Evolutionary conservation across 2,113 vertebrate genomes (phyloP).

Genomic region (Chionis minor): DNA sequence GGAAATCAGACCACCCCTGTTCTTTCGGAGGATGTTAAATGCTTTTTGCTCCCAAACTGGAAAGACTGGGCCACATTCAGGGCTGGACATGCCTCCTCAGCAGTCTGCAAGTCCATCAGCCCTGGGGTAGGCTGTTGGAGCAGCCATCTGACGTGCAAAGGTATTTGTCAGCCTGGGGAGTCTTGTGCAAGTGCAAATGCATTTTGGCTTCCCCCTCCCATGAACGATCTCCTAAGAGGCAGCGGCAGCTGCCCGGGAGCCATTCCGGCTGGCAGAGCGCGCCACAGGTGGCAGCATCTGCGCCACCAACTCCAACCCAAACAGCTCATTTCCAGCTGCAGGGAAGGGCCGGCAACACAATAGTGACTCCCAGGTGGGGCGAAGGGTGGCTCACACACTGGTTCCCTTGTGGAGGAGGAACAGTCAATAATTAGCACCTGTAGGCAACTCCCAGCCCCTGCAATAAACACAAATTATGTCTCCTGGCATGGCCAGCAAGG

Average conservation of each 20-base stretch:
- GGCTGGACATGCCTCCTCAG: neutral
- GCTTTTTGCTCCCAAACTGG: neutral
- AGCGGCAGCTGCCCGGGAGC: neutral
- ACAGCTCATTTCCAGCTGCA: conserved; percentile 22
- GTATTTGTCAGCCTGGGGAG: neutral
- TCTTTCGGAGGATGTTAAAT: neutral
- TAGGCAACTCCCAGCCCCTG: conserved; percentile 1
- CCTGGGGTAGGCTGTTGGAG: neutral
- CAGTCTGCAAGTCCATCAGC: neutral
- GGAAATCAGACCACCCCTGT: neutral
- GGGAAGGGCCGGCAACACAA: neutral
- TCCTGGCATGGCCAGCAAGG: conserved; percentile 35
- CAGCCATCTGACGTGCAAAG: neutral
- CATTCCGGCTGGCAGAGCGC: neutral
- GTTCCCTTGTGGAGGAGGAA: conserved; percentile 37
- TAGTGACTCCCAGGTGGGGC: neutral
- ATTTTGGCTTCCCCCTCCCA: neutral
- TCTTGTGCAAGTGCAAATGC: neutral
- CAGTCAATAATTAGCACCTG: conserved; percentile 12
- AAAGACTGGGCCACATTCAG: neutral
- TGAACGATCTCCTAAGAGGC: neutral
- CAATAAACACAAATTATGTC: conserved; percentile 60
- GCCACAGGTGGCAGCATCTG: conserved; percentile 44
- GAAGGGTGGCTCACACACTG: conserved; percentile 19
- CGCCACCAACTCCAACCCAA: neutral